Evolutionary conservation across 2,888 invertebrate genomes (phyloP), one percentile per base, ranked within the genome.

Genomic region (Lepeophtheirus nordmannii): DNA sequence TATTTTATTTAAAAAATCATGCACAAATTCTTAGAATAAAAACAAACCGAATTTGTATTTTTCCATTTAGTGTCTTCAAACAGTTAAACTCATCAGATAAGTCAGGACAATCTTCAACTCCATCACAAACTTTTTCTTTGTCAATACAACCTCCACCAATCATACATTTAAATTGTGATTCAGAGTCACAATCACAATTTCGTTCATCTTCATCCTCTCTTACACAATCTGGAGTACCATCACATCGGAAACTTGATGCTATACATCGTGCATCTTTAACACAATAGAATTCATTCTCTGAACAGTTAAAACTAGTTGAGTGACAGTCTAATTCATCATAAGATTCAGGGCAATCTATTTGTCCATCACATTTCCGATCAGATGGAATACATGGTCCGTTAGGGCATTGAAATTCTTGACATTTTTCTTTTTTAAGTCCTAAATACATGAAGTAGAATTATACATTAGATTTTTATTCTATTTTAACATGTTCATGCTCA

Each of bases 21-120:
- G 11, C 1, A 61, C 64, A 1, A 67, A 67, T 68, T 68, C 65
- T 68, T 69, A 68, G 70, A 70, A 7, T 30, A 30, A 30, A 30
- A 30, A 30, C 30, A 30, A 5, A 30, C 30, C 30, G 2, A 30
- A 30, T 30, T 30, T 30, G 30, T 30, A 30, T 30, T 30, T 30
- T 7, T 30, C 30, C 30, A 30, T 30, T 30, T 30, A 7, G 2
- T 30, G 30, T 30, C 2, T 20, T 56, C 14, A 78, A 70, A 70
- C 83, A 83, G 63, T 78, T 75, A 80, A 82, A 82, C 74, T 83
- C 83, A 71, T 83, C 83, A 1, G 82, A 82, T 67, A 75, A 75
- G 72, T 83, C 83, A 0, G 80, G 77, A 71, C 83, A 83, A 69
- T 83, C 79, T 40, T 77, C 76, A 37, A 78, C 74, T 2, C 82